These are phyloP conservation scores for Mayetiola destructor DNA, from an alignment of 2,888 invertebrate species.

Conservation along the genomic window DNA sequence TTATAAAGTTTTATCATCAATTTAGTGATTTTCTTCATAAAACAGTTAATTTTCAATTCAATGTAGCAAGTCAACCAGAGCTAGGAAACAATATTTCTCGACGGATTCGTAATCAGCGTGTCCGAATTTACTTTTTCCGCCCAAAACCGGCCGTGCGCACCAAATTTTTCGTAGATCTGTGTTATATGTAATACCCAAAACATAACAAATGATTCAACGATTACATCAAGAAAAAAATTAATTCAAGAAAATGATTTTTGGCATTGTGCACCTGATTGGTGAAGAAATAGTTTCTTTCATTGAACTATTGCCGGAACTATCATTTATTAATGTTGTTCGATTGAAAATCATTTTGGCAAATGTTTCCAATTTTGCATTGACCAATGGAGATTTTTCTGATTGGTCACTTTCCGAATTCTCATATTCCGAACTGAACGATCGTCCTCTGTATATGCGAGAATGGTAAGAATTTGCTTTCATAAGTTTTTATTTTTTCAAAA, in stretches of 20 bases:
- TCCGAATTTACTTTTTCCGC: too few species aligned
- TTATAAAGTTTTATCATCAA: too few species aligned
- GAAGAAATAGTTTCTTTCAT: slow-evolving; percentile 36
- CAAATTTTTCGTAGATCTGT: too few species aligned
- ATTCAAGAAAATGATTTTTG: neutral
- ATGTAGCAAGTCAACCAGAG: too few species aligned
- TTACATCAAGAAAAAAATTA: neutral
- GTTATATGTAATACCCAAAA: neutral
- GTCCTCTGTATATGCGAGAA: slow-evolving; percentile 34
- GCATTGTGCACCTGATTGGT: slow-evolving; percentile 20
- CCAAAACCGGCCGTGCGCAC: too few species aligned
- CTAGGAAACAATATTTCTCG: too few species aligned
- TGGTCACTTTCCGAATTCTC: slow-evolving; percentile 37
- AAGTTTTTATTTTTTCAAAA: neutral
- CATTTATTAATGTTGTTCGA: slow-evolving; percentile 37
- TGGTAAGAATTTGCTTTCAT: neutral
- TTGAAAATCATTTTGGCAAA: slow-evolving; percentile 60
- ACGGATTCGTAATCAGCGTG: too few species aligned
- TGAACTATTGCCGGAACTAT: slow-evolving; percentile 25
- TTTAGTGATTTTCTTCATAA: too few species aligned
- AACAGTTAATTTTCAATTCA: too few species aligned
- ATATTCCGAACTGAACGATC: slow-evolving; percentile 48
- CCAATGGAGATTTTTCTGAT: slow-evolving; percentile 48
- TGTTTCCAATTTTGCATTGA: slow-evolving; percentile 59
- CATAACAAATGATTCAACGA: neutral